Evolutionary conservation across 2,797 vertebrate genomes (phyloP).

Genomic region (Rhinogobio ventralis): DNA sequence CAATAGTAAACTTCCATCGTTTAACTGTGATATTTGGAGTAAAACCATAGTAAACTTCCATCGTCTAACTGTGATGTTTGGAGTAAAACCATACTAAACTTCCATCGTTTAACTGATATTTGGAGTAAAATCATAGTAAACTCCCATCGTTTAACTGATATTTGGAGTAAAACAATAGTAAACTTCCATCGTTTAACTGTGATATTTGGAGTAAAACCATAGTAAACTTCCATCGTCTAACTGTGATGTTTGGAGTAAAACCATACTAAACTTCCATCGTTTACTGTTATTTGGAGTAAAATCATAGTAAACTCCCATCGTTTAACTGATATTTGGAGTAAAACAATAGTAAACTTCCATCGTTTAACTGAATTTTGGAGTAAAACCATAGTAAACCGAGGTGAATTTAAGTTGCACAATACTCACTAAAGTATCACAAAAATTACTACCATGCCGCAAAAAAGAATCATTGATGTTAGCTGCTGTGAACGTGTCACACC

Average conservation of each 20-base stretch:
- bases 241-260: not conserved
- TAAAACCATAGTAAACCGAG: too few relatives aligned
- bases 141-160: too few relatives aligned
- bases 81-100: not conserved
- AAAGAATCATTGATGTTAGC: not conserved
- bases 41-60: too few relatives aligned
- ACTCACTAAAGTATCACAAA: not conserved
- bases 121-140: too few relatives aligned
- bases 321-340: not conserved
- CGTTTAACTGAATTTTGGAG: not conserved
- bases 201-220: too few relatives aligned
- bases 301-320: not conserved
- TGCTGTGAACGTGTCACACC: not conserved
- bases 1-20: accelerated
- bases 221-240: too few relatives aligned
- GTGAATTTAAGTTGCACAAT: not conserved
- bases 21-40: not conserved
- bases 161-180: not conserved
- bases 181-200: accelerated
- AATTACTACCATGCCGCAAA: not conserved
- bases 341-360: not conserved
- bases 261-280: accelerated
- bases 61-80: not conserved
- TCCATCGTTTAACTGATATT: accelerated
- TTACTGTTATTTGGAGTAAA: not conserved